Evolutionary conservation across 2,797 vertebrate species (phyloP).

Genomic region (Stomatorhinus walkeri): DNA sequence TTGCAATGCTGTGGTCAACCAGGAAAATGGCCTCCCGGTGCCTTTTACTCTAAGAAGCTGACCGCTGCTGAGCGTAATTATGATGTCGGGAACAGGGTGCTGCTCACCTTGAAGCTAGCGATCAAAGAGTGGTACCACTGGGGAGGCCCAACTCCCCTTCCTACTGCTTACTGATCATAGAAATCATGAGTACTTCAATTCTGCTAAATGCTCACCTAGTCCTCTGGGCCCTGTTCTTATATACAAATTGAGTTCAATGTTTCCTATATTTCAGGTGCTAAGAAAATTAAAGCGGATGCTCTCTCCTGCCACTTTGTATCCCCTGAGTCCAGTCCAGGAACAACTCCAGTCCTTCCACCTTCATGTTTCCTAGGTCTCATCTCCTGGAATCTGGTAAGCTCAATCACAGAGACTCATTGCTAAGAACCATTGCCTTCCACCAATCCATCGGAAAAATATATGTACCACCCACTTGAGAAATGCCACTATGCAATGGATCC

Average conservation of each 20-base stretch:
- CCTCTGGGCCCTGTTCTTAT: not conserved
- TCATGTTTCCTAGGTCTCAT: not conserved
- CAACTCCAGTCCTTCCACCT: not conserved
- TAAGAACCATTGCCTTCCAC: not conserved
- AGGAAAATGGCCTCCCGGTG: not conserved
- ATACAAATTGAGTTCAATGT: not conserved
- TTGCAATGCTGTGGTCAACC: not conserved
- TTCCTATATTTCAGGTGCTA: not conserved
- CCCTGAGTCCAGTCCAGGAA: not conserved
- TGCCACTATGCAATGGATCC: not conserved
- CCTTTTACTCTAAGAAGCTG: not conserved
- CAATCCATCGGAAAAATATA: not conserved
- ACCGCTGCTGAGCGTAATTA: not conserved
- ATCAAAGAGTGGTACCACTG: not conserved
- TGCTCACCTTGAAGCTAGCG: not conserved
- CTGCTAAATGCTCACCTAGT: not conserved
- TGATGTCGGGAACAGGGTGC: not conserved
- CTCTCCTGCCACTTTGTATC: not conserved
- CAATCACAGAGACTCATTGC: not conserved
- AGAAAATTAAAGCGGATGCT: not conserved
- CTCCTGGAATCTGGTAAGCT: not conserved
- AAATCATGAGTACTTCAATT: not conserved
- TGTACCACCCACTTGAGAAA: not conserved
- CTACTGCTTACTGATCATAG: not conserved
- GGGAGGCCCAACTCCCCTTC: not conserved